These are phyloP conservation scores for Bombus polaris DNA, from an alignment of 1,140 invertebrate species.

Conservation along the genomic window DNA sequence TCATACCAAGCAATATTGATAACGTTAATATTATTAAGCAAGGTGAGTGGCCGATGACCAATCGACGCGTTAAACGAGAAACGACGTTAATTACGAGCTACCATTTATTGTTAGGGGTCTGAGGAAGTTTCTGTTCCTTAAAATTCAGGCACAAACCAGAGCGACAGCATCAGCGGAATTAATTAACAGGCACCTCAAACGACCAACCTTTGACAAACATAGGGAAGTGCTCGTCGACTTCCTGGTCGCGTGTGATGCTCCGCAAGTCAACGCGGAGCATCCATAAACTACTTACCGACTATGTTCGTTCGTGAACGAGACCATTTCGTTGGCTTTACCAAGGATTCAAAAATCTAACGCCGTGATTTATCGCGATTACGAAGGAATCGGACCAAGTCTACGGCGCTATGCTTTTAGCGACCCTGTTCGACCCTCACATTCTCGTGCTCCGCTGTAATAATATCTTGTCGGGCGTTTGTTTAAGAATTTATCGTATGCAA, in stretches of 20 bases:
- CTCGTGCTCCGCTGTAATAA: too few relatives aligned
- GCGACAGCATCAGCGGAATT: conserved; percentile 51
- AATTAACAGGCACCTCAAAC: conserved; percentile 65
- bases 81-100: too few relatives aligned
- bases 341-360: conserved; percentile 68
- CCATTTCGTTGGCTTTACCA: conserved; percentile 51
- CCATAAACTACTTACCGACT: background rate
- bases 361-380: conserved; percentile 64
- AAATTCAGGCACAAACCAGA: conserved; percentile 34
- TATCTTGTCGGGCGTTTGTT: too few relatives aligned
- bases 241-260: conserved; percentile 16
- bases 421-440: background rate
- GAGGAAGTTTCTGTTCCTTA: conserved; percentile 30
- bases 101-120: conserved; percentile 7
- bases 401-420: background rate
- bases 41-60: too few relatives aligned
- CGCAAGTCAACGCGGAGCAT: conserved; percentile 4
- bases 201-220: conserved; percentile 60
- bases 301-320: background rate
- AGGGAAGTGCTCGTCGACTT: conserved; percentile 55
- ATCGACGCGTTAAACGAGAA: background rate
- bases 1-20: too few relatives aligned
- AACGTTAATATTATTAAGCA: too few relatives aligned
- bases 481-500: too few relatives aligned
- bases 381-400: conserved; percentile 37